Conservation (phyloP, 2,888 invertebrate species). For the Lottia gigantea region DNA sequence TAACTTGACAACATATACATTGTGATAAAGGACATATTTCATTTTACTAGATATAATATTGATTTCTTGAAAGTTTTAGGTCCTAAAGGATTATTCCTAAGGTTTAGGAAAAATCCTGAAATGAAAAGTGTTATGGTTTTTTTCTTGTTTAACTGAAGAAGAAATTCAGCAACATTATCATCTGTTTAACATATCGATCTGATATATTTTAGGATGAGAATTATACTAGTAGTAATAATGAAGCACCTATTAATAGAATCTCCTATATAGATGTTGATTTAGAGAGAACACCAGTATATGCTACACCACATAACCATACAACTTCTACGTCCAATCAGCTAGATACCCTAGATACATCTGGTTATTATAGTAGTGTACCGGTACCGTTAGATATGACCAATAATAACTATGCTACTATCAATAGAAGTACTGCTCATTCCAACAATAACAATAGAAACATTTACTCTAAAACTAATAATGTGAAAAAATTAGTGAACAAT, state of each 20-base stretch:
- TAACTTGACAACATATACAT: no score
- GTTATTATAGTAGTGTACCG: constrained; percentile 56
- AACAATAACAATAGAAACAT: constrained; percentile 29
- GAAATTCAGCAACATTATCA: no score
- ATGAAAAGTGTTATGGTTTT: no score
- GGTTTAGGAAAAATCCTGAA: no score
- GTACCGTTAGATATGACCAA: constrained; percentile 38
- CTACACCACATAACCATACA: constrained; percentile 40
- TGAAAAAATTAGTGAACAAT: constrained; percentile 18
- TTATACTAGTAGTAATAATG: constrained; percentile 31
- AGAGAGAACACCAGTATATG: constrained; percentile 34
- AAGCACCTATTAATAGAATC: constrained; percentile 44
- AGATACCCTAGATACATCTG: constrained; percentile 34
- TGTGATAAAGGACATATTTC: no score
- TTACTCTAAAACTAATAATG: constrained; percentile 9
- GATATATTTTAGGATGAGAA: constrained; percentile 25
- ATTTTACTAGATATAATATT: no score
- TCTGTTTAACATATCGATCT: no score
- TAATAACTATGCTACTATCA: constrained; percentile 28
- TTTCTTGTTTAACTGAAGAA: no score
- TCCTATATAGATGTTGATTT: constrained; percentile 54
- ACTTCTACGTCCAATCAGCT: constrained; percentile 33
- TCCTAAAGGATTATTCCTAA: no score
- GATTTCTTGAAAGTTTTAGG: no score
- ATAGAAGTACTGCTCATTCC: constrained; percentile 6